Percentiles rank a stretch among this genome's conserved stretches.
These are phyloP conservation scores for Brachionus koreanus DNA, from an alignment of 1,140 invertebrate genomes.

Conservation along the genomic window DNA sequence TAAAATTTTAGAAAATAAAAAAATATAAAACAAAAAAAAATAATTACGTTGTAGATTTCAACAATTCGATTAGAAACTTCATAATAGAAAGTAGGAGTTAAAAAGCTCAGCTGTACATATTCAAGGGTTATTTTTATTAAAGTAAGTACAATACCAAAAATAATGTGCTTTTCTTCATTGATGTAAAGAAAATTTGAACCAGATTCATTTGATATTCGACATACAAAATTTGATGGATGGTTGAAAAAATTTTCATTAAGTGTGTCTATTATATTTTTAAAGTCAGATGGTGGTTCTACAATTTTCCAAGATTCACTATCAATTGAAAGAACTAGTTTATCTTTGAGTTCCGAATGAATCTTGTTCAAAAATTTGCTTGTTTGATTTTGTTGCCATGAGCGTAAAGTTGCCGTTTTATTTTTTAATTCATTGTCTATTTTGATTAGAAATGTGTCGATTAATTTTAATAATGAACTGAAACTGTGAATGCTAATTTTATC, in stretches of 20 bases:
- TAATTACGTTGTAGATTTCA: slow-evolving; percentile 68
- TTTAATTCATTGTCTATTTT: slow-evolving; percentile 74
- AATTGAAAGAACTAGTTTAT: slow-evolving; percentile 61
- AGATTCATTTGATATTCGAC: not conserved
- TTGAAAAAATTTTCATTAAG: slow-evolving; percentile 62
- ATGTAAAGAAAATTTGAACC: slow-evolving; percentile 64
- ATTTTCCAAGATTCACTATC: slow-evolving; percentile 89
- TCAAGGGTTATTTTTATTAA: slow-evolving; percentile 64
- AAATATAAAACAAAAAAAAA: not conserved
- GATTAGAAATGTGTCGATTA: slow-evolving; percentile 74
- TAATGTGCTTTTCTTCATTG: slow-evolving; percentile 74
- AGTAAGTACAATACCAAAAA: slow-evolving; percentile 63
- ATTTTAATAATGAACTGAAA: slow-evolving; percentile 63
- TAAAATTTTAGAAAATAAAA: slow-evolving; percentile 49
- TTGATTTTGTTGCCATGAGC: slow-evolving; percentile 50
- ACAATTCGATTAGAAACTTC: slow-evolving; percentile 77
- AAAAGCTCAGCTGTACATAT: slow-evolving; percentile 74
- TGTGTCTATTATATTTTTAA: slow-evolving; percentile 76
- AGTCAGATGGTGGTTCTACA: slow-evolving; percentile 80
- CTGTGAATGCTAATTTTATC: slow-evolving; percentile 58
- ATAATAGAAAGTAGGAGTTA: slow-evolving; percentile 64
- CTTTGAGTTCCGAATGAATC: slow-evolving; percentile 20
- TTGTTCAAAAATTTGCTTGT: slow-evolving; percentile 32
- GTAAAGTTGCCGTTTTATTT: slow-evolving; percentile 71
- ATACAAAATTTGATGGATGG: not conserved